Conservation (phyloP, 2,797 vertebrate species). For the Ibycter americanus region DNA sequence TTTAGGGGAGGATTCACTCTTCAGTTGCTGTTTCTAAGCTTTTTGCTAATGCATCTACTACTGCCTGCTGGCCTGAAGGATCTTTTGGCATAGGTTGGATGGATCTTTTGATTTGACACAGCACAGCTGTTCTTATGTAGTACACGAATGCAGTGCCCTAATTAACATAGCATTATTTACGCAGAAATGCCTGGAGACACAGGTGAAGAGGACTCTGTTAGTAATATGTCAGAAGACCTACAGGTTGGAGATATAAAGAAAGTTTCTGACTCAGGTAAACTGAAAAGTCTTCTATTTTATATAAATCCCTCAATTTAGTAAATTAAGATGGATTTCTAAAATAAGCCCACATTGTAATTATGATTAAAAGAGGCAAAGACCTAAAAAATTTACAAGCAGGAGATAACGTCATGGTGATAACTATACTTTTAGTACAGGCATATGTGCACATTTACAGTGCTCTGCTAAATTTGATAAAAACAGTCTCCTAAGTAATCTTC, state of each 20-base stretch:
- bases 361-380: not conserved
- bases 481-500: not conserved
- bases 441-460: not conserved
- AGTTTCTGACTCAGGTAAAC: slow-evolving; percentile 64
- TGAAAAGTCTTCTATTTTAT: not conserved
- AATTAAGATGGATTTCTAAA: not conserved
- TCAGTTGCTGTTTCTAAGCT: not conserved
- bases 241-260: slow-evolving; percentile 47
- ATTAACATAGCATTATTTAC: slow-evolving; percentile 48
- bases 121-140: not conserved
- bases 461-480: not conserved
- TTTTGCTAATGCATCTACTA: not conserved
- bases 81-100: not conserved
- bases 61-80: not conserved
- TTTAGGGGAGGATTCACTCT: not conserved
- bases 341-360: not conserved
- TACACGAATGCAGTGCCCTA: not conserved
- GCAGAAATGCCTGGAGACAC: slow-evolving; percentile 57
- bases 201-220: slow-evolving; percentile 59
- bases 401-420: not conserved
- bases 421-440: not conserved
- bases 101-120: not conserved
- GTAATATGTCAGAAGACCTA: slow-evolving; percentile 53
- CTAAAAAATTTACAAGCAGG: not conserved
- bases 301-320: not conserved